phyloP scores from a whole-genome alignment of 2,888 invertebrate genomes.

The Calliphora vomitoria region DNA sequence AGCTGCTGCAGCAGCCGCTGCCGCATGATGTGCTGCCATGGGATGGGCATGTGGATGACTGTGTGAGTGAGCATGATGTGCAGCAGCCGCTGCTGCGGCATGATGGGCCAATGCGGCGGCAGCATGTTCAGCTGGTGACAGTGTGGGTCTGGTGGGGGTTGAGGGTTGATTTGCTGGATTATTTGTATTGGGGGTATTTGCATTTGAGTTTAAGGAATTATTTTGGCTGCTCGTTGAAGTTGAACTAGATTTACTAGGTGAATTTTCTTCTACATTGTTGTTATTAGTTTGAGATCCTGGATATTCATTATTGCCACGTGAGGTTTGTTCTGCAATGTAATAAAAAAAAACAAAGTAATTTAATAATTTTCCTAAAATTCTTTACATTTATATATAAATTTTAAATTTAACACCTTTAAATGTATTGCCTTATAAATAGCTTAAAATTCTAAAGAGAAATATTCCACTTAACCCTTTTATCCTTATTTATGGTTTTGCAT shows the following conservation, averaged over 20 bases:
- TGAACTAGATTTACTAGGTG: conserved; percentile 79
- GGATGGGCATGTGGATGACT: conserved; percentile 78
- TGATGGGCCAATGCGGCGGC: conserved; percentile 79
- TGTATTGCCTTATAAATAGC: not conserved
- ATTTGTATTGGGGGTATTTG: conserved; percentile 62
- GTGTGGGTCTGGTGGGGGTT: conserved; percentile 68
- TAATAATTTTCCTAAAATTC: conserved; percentile 17
- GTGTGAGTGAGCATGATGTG: conserved; percentile 79
- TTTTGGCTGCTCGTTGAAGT: conserved; percentile 69
- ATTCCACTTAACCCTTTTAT: conserved; percentile 66
- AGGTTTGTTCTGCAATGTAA: conserved; percentile 78
- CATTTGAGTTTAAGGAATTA: conserved; percentile 63
- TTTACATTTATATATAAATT: conserved; percentile 39
- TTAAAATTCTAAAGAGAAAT: conserved; percentile 18
- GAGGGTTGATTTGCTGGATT: conserved; percentile 62
- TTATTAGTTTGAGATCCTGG: conserved; percentile 76
- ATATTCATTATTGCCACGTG: conserved; percentile 80
- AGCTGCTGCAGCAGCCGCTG: conserved; percentile 70
- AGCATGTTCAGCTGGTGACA: conserved; percentile 80
- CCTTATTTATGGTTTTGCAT: not conserved
- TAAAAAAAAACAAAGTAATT: not conserved
- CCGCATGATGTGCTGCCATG: conserved; percentile 73
- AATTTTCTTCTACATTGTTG: conserved; percentile 80
- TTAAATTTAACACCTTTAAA: conserved; percentile 45
- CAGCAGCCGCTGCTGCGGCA: conserved; percentile 80